Evolutionary conservation across 2,797 vertebrate species (phyloP).

Genomic region (Hippocampus kuda): DNA sequence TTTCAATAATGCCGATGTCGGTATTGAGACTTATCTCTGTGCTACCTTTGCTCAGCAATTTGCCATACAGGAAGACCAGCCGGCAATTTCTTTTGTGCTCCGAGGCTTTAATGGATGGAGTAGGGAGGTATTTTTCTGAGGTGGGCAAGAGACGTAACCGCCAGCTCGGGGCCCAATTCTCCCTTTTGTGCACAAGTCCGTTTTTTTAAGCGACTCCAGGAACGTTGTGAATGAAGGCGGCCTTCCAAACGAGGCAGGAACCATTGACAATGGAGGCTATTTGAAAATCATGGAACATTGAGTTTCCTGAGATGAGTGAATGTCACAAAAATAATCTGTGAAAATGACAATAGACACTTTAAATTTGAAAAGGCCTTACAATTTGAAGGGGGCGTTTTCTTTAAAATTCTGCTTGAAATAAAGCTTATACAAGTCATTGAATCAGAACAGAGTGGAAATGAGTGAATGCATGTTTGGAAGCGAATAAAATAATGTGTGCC

Average conservation of each 20-base stretch:
- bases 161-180: not conserved
- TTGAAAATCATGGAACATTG: not conserved
- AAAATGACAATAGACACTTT: not conserved
- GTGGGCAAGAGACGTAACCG: not conserved
- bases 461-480: not conserved
- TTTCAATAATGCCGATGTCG: not conserved
- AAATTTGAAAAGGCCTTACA: not conserved
- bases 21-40: too few relatives aligned
- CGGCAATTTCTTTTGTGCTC: not conserved
- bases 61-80: not conserved
- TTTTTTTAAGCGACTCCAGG: not conserved
- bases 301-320: not conserved
- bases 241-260: not conserved
- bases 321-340: too few relatives aligned
- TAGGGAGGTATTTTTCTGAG: not conserved
- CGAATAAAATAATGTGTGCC: too few relatives aligned
- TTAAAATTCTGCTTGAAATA: not conserved
- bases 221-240: not conserved
- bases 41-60: not conserved
- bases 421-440: not conserved
- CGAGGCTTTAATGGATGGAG: not conserved
- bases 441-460: not conserved
- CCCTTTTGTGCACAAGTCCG: not conserved
- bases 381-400: not conserved
- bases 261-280: not conserved